Base-by-base conservation (phyloP, 2,113 vertebrate species). In the Daubentonia madagascariensis region DNA sequence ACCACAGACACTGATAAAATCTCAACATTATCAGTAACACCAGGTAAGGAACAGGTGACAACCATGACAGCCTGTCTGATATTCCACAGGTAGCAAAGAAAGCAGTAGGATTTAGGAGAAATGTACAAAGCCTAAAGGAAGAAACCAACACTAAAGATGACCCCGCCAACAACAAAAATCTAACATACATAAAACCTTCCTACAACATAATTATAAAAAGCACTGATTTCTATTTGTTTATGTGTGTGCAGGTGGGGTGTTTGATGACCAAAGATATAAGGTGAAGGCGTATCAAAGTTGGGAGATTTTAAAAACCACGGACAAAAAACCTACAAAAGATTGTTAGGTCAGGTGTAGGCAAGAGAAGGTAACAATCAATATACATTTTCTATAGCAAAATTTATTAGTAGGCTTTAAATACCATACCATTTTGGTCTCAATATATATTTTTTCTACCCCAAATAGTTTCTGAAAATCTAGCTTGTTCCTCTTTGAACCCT, bases 321-420 rank as follows among this genome's bases (percentile, higher is more conserved):
- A 54, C 12, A 50, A 80, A 80, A 92, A 70, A 14, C 35, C 52
- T 61, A 78, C 25, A 52, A 40, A 83, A 50, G 54, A 16, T 35
- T 85, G 61, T 48, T 43, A 68, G 17, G 48, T 93, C 80, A 88
- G 75, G 14, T 30, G 11, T 16, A 81, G 22, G 18, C 23, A 54
- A 65, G 4, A 84, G 13, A 86, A 87, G 40, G 65, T 85, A 23
- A 48, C 16, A 13, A 50, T 57, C 10, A 48, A 35, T 30, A 68
- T 61, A 68, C 65, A 84, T 83, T 84, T 95, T 78, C 75, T 65
- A 70, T 5, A 89, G 65, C n/a, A 93, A 93, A 88, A 80, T 80
- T n/a, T 86, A 73, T 57, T 63, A 70, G 40, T 12, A 90, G n/a
- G 13, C n/a, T 35, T 9, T 83, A 75, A 65, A 8, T 35, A 14